Base-by-base conservation (phyloP, 2,888 invertebrate species). In the Catocala nupta region DNA sequence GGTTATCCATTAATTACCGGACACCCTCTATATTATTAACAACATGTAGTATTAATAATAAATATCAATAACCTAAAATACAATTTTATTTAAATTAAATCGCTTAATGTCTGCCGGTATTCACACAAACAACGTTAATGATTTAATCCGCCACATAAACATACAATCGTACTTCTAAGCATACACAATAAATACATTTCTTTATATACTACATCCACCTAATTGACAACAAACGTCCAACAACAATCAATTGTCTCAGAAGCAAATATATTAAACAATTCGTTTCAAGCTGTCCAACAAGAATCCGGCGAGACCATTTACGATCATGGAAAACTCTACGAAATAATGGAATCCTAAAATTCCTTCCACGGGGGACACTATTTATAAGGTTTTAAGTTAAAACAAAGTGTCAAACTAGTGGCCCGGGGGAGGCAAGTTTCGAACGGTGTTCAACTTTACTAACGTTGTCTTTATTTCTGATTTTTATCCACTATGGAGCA, bases 371-470 rank as follows among this genome's bases (percentile, higher is more conserved):
- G 67, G 85, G 86, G 86, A 86, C 86, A 89, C 90, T 90, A 90
- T 89, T 90, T 90, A 90, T 87, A 88, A 87, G 88, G 84, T 90
- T 88, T 85, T 86, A 88, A 87, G 85, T 89, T 87, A 84, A 87
- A 86, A 85, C 84, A 83, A 90, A 90, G 90, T 91, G 90, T 90
- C 90, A 88, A 89, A 90, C 85, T 84, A 87, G 79, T 79, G 75
- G 64, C 84, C 84, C 83, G 62, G 55, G 88, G 88, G 88, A 85
- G 70, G 55, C 55, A 86, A 88, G 84, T 90, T 90, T 76, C 79
- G 73, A 84, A 85, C 81, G 81, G 81, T 81, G 81, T 74, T 78
- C 77, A 87, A 91, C 80, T 91, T 89, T 79, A 69, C 80, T 83
- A 83, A 88, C 85, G 84, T 77, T 80, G 69, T 87, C 87, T 89